Conservation (phyloP, 2,797 vertebrate species). For the Anniella stebbinsi region DNA sequence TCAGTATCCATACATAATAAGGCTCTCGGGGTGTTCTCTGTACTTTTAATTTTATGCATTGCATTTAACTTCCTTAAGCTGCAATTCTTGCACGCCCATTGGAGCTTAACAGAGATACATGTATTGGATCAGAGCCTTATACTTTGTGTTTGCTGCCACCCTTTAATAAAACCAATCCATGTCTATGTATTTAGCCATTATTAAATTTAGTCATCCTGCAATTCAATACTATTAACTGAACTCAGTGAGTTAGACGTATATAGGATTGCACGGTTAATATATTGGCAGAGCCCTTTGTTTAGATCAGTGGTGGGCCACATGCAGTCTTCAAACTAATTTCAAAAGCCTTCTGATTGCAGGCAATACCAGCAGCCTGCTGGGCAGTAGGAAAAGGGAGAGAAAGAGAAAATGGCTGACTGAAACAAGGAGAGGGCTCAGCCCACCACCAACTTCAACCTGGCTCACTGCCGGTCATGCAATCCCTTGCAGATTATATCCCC, state of each 20-base stretch:
- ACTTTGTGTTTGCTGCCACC: not conserved
- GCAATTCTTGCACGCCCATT: not conserved
- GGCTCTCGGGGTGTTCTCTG: accelerated
- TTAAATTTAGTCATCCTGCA: not conserved
- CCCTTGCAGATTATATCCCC: no score
- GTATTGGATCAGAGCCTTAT: not conserved
- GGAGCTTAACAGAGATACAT: no score
- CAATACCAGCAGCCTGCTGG: not conserved
- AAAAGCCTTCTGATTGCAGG: no score
- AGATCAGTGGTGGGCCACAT: no score
- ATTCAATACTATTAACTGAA: not conserved
- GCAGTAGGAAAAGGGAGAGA: not conserved
- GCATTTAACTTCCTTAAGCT: not conserved
- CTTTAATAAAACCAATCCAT: not conserved
- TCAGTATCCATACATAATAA: not conserved
- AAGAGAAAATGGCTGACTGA: not conserved
- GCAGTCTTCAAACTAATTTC: no score
- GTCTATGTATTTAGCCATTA: not conserved
- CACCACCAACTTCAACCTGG: no score
- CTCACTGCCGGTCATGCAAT: no score
- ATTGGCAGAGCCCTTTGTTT: no score
- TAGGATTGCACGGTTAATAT: no score
- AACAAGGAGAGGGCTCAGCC: not conserved
- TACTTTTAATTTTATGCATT: not conserved
- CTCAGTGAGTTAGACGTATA: not conserved